Evolutionary conservation across 1,140 invertebrate species (phyloP).

Genomic region (Melanaphis sacchari): DNA sequence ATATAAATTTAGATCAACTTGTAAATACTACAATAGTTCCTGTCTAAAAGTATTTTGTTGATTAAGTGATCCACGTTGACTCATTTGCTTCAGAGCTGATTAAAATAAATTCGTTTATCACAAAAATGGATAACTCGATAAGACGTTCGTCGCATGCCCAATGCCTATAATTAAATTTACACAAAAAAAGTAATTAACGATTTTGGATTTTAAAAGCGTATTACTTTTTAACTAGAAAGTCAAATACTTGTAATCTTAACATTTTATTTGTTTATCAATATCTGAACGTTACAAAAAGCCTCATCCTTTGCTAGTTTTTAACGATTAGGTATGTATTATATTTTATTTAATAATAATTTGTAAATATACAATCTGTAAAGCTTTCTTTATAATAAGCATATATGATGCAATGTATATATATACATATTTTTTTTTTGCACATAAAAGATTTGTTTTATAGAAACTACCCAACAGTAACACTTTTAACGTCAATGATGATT

Average conservation of each 20-base stretch:
- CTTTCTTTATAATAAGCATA: too few relatives aligned
- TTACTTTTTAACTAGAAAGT: neutral
- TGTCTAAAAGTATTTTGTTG: neutral
- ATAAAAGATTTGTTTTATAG: too few relatives aligned
- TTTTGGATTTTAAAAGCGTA: neutral
- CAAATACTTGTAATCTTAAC: neutral
- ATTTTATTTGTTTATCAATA: neutral
- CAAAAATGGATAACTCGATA: neutral
- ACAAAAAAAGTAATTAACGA: neutral
- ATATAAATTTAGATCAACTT: neutral
- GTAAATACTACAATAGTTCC: neutral
- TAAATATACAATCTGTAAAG: too few relatives aligned
- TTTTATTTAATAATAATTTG: too few relatives aligned
- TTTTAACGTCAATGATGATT: too few relatives aligned
- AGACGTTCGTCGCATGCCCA: neutral
- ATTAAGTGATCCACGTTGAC: too few relatives aligned
- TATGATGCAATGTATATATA: too few relatives aligned
- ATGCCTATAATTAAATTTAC: neutral
- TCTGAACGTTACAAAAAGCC: neutral
- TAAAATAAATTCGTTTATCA: neutral
- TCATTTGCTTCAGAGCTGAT: too few relatives aligned
- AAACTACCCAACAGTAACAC: too few relatives aligned
- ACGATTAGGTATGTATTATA: neutral
- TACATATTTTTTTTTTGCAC: too few relatives aligned
- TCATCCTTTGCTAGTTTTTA: neutral